Base-by-base conservation (phyloP, 1,140 invertebrate species). In the Aphaenogaster ashmeadi region DNA sequence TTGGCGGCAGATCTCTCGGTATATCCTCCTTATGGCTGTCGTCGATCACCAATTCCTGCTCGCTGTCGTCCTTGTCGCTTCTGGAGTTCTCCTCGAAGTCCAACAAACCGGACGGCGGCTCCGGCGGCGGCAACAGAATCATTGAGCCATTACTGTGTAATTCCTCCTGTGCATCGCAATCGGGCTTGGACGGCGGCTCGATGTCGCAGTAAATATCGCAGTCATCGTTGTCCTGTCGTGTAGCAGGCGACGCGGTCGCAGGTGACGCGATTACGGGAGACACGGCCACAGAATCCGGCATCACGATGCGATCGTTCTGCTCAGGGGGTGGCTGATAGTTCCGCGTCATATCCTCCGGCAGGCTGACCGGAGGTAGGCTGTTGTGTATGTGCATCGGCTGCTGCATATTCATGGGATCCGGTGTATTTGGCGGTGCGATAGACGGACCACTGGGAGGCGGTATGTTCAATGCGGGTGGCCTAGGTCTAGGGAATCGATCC, bases 1-100 rank as follows among this genome's bases (percentile, higher is more conserved):
- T 96, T 3, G 92, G 96, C 3, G 92, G 62, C 11, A 92, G 84
- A 6, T 84, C 54, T 18, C 91, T 93, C 3, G 83, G n/a, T 21
- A 67, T 67, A 0, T 95, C 93, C 3, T 94, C 95, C 80, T 96
- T 96, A 4, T 96, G 95, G 0, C 95, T 95, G 60, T 97, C 97
- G 87, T 97, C 97, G n/a, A 97, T 97, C 1, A 97, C 96, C 38
- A 97, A 92, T 18, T 97, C 97, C 2, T 96, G 96, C 88, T 97
- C 97, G 90, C 96, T 97, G 54, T 96, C 96, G 83, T 97, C 96
- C 50, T 96, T 96, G 90, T 92, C 95, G 84, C 94, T 96, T 93
- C 90, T 96, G 56, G 92, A 96, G 94, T 92, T 95, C 87, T 94
- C 96, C 90, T 93, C 95, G 13, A 94, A 94, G 64, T 95, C 94